Percentiles rank a stretch among this genome's conserved stretches.
Conservation (phyloP, 2,797 vertebrate genomes). For the Ctenosaura bakeri region DNA sequence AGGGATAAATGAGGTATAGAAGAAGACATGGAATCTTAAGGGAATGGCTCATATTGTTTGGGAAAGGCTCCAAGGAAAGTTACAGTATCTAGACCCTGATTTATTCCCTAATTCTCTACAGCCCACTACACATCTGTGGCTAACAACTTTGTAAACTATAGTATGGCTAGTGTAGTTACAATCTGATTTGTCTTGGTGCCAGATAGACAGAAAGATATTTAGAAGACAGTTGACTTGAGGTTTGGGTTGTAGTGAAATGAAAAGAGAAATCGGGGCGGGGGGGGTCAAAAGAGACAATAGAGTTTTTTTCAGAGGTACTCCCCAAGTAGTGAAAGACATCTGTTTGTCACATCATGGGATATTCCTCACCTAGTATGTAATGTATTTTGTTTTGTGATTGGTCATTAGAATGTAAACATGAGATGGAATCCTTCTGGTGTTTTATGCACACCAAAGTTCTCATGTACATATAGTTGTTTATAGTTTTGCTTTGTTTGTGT, state of each 20-base stretch:
- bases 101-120: neutral
- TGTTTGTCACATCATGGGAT: too few species aligned
- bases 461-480: too few species aligned
- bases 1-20: constrained; percentile 35
- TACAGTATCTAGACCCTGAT: neutral
- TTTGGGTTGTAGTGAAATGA: neutral
- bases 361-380: too few species aligned
- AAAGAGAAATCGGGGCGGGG: neutral
- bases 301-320: too few species aligned
- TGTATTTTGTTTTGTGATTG: too few species aligned
- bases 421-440: too few species aligned
- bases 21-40: neutral
- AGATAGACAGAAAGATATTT: neutral
- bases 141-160: neutral
- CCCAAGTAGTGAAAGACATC: too few species aligned
- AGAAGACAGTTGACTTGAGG: neutral
- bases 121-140: neutral
- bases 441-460: too few species aligned
- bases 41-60: neutral
- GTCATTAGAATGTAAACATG: too few species aligned
- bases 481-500: too few species aligned
- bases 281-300: neutral
- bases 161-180: neutral
- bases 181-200: neutral
- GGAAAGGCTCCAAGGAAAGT: neutral